A percentile compares a stretch with the other conserved stretches of the same genome.
Conservation (phyloP, 2,113 vertebrate genomes). For the Macquaria australasica region DNA sequence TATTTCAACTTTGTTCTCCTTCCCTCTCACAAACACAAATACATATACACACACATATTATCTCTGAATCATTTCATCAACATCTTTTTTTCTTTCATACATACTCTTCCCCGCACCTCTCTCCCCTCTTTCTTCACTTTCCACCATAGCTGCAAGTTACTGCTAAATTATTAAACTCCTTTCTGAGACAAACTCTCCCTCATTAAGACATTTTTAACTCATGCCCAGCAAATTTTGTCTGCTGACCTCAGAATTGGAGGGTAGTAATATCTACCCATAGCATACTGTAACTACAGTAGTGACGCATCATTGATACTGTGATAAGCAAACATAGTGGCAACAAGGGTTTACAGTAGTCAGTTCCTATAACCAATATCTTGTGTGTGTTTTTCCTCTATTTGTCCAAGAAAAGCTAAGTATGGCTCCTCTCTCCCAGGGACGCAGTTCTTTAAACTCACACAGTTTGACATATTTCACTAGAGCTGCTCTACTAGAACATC, state of each 20-base stretch:
- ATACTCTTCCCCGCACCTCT: neutral
- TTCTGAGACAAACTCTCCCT: constrained; percentile 27
- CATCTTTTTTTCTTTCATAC: neutral
- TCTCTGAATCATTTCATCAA: constrained; percentile 15
- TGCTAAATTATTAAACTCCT: constrained; percentile 45
- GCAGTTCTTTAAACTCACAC: neutral
- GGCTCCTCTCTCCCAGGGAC: neutral
- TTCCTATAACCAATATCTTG: neutral
- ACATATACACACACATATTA: neutral
- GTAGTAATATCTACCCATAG: neutral
- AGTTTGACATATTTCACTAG: neutral
- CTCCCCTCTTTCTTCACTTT: neutral
- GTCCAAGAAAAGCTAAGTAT: neutral
- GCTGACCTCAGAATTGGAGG: neutral
- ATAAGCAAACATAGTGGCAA: neutral
- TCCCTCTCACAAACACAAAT: neutral
- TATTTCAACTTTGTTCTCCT: neutral
- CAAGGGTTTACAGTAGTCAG: neutral
- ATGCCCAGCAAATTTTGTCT: neutral
- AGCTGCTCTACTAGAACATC: constrained; percentile 1
- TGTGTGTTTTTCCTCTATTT: neutral
- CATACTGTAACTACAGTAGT: neutral
- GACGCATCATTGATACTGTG: neutral
- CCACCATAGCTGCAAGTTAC: constrained; percentile 25
- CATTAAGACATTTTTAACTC: constrained; percentile 23